phyloP scores from a whole-genome alignment of 1,140 invertebrate genomes.

The Euwallacea fornicatus region DNA sequence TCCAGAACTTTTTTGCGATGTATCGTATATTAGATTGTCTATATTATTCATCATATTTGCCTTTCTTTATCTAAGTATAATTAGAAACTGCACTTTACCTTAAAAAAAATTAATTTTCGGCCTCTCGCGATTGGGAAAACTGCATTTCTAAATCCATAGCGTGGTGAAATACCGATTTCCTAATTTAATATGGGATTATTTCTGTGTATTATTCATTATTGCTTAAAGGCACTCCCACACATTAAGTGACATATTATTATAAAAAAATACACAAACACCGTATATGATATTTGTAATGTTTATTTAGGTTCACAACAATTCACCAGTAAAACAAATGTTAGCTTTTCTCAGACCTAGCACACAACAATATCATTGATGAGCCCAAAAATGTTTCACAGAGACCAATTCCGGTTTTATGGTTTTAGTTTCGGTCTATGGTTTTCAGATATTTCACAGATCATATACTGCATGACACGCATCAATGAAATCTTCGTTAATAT shows the following conservation, averaged over 20 bases:
- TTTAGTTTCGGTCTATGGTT: constrained; percentile 26
- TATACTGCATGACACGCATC: constrained; percentile 11
- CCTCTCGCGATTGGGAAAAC: no score
- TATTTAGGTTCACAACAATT: constrained; percentile 32
- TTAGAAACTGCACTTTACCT: no score
- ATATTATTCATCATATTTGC: no score
- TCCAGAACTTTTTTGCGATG: no score
- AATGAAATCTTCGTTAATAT: no score
- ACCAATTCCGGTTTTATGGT: constrained; percentile 27
- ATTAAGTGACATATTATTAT: constrained; percentile 24
- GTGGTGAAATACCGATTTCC: not conserved
- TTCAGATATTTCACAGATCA: constrained; percentile 19
- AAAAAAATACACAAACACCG: constrained; percentile 22
- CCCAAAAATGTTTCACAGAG: constrained; percentile 20
- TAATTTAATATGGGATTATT: not conserved
- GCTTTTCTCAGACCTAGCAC: constrained; percentile 31
- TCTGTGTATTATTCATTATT: not conserved
- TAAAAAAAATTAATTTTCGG: no score
- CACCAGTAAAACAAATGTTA: constrained; percentile 35
- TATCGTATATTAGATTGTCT: no score
- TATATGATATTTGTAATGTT: constrained; percentile 21
- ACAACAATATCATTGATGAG: constrained; percentile 15
- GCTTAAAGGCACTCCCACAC: constrained; percentile 8
- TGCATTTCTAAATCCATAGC: not conserved
- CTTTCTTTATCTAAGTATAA: no score